Base-by-base conservation (phyloP, 1,140 invertebrate species). In the Pseudomyrmex pallidus region DNA sequence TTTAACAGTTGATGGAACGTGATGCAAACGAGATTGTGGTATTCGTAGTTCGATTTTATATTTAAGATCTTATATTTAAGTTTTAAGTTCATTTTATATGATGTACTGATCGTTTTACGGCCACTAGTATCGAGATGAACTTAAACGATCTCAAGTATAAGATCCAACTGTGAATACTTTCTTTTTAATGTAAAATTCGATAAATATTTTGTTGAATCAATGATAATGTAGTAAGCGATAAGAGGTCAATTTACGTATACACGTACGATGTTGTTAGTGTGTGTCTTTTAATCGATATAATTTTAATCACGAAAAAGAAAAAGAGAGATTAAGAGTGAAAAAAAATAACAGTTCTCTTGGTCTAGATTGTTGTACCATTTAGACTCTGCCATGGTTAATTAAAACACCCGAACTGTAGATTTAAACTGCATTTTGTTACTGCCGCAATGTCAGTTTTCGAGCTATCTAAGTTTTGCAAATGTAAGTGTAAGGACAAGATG, bases 401-500 rank as follows among this genome's bases (percentile, higher is more conserved):
- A 48, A 46, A 74, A 74, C 15, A 61, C 2, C 15, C 48, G 25
- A 22, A 25, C 20, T 63, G 5, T 83, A 74, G 8, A 80, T 35
- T 83, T 72, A 9, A 76, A 86, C 59, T 52, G 13, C 64, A 61
- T 76, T 74, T 74, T 82, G 50, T 64, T 63, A 44, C 22, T 15
- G 9, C 44, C n/a, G 35, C 57, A 52, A 73, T 68, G 67, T 13
- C 22, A 63, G 25, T 2, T 74, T 80, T 22, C 35, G 56, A 83
- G 1, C 17, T 52, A 54, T 62, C 46, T 70, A 54, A 74, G 46
- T 77, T 74, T 70, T 56, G 61, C 68, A 73, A 35, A 73, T 76
- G 61, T 87, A 87, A 86, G 66, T 63, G 83, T 87, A 87, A 87
- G 86, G 83, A 83, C 66, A 85, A 77, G 72, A 83, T 87, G 80